phyloP scores from a whole-genome alignment of 30 jellyfish, hydroid and myxozoan genomes.

The Mastigias papua region DNA sequence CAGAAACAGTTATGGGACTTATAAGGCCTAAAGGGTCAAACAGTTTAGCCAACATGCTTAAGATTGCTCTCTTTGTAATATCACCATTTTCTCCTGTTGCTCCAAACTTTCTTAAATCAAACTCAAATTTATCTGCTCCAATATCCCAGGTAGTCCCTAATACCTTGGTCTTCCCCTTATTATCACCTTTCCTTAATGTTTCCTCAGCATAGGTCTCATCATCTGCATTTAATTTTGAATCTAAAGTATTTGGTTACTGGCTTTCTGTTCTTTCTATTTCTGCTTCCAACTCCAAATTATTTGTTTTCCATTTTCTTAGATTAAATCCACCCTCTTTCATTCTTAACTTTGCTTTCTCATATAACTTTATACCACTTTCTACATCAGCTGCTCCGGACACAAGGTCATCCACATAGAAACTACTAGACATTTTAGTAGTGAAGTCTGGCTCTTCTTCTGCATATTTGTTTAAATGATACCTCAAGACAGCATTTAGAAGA shows the following conservation, averaged over 20 bases:
- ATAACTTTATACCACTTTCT: no score
- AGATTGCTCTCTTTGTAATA: slow-evolving; percentile 6
- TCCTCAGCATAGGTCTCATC: not conserved
- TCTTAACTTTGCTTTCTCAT: no score
- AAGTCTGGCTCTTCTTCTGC: no score
- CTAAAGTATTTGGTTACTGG: no score
- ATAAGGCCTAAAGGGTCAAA: slow-evolving; percentile 43
- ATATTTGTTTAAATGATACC: no score
- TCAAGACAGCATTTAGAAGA: no score
- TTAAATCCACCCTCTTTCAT: no score
- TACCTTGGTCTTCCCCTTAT: not conserved
- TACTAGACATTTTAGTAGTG: no score
- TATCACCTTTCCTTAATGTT: not conserved
- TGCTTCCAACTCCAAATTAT: slow-evolving; percentile 6
- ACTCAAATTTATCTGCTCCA: not conserved
- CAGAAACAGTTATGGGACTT: slow-evolving; percentile 13
- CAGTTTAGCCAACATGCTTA: not conserved
- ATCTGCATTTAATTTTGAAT: not conserved
- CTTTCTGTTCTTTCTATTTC: slow-evolving; percentile 1
- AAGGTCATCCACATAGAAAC: no score
- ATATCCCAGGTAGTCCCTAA: not conserved
- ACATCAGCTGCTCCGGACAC: no score
- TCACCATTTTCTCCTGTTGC: not conserved
- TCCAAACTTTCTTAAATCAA: not conserved
- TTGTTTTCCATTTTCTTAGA: no score